Conservation (phyloP, 2,797 vertebrate genomes). For the Propithecus deckenii region DNA sequence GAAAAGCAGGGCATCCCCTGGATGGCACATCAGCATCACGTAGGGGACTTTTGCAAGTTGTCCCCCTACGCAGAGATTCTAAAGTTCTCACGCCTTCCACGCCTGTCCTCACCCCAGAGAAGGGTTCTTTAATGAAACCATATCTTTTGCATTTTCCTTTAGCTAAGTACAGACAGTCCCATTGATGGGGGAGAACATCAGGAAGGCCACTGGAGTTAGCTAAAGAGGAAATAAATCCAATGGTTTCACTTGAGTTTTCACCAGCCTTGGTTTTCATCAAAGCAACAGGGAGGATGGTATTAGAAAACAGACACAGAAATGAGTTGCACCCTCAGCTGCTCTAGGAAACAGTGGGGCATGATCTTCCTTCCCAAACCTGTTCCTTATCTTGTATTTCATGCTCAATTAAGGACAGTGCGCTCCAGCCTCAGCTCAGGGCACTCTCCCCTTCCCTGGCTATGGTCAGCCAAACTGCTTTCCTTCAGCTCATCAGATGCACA, state of each 20-base stretch:
- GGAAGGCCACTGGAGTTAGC: neutral
- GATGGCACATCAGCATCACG: neutral
- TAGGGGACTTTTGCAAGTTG: neutral
- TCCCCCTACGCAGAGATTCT: neutral
- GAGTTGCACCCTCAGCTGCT: neutral
- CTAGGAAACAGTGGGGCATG: neutral
- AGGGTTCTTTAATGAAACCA: neutral
- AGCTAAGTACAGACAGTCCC: neutral
- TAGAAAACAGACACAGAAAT: neutral
- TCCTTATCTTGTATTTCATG: neutral
- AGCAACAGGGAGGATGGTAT: neutral
- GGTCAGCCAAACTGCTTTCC: neutral
- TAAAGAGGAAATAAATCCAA: neutral
- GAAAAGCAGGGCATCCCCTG: neutral
- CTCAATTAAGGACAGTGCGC: neutral
- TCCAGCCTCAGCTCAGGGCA: neutral
- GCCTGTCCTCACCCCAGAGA: neutral
- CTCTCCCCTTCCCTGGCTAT: neutral
- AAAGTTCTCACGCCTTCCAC: neutral
- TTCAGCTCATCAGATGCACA: neutral
- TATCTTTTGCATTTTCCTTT: constrained; percentile 13
- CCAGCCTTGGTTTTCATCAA: neutral
- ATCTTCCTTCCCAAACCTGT: neutral
- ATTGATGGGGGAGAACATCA: constrained; percentile 9
- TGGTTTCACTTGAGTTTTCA: neutral